Evolutionary conservation across 2,888 invertebrate genomes (phyloP).

Genomic region (Heptascelio sp.): DNA sequence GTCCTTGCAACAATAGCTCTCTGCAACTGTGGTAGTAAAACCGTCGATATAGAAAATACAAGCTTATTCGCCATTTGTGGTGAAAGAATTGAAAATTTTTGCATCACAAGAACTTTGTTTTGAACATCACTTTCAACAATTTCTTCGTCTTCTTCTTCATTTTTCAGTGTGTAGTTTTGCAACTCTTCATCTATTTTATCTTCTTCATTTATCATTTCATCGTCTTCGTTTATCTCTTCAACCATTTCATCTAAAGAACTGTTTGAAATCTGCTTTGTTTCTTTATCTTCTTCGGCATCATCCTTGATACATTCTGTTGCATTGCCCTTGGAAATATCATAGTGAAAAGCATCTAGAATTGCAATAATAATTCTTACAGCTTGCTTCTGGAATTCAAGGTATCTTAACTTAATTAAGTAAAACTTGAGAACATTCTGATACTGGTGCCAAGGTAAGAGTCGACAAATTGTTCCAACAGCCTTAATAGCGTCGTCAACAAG

Average conservation of each 20-base stretch:
- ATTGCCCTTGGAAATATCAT: conserved; percentile 91
- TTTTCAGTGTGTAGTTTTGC: conserved; percentile 71
- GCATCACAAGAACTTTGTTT: conserved; percentile 81
- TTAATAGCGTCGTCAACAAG: conserved; percentile 96
- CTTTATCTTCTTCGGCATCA: conserved; percentile 72
- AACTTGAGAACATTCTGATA: conserved; percentile 95
- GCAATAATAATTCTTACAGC: conserved; percentile 92
- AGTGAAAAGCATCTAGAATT: conserved; percentile 97
- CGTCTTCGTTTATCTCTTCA: too few species aligned
- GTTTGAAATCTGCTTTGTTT: conserved; percentile 61
- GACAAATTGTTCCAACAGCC: conserved; percentile 92
- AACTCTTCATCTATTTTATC: conserved; percentile 82
- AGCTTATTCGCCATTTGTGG: conserved; percentile 93
- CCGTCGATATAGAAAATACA: conserved; percentile 89
- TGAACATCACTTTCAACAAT: conserved; percentile 49
- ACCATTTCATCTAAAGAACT: background rate
- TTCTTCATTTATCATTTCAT: conserved; percentile 83
- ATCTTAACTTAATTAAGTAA: conserved; percentile 93
- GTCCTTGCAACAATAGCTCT: conserved; percentile 90
- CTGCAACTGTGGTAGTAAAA: conserved; percentile 94
- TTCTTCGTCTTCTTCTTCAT: conserved; percentile 74
- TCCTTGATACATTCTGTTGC: conserved; percentile 33
- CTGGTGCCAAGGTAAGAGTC: conserved; percentile 95
- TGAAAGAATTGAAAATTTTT: conserved; percentile 87
- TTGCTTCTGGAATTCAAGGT: conserved; percentile 94